Base-by-base conservation (phyloP, 2,797 vertebrate genomes). In the Fistularia tabacaria region DNA sequence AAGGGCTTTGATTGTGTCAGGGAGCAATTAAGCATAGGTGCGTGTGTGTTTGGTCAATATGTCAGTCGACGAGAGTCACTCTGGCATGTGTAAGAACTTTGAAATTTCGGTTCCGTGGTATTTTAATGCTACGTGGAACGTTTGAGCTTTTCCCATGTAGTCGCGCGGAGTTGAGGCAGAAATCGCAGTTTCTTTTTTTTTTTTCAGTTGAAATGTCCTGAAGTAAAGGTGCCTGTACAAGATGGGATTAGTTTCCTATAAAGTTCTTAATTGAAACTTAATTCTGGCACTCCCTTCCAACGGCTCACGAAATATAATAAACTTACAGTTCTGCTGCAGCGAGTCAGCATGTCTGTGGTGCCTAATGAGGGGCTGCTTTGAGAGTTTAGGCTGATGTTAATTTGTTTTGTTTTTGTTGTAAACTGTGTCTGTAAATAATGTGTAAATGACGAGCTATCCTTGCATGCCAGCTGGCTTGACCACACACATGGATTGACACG, bases 371-470 rank as follows among this genome's bases (percentile, higher is more conserved):
- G 48, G 46, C 66, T 45, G 58, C 59, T 75, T 8, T 0, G 62
- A 65, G 57, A 57, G 48, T 62, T 68, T 58, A 54, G 60, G 50
- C 54, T 61, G 60, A 75, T 78, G 71, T 83, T 67, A 59, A 80
- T 81, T 82, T 77, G 67, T 79, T 80, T 82, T 57, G 71, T 78
- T 84, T 84, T 82, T 86, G 73, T 85, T 76, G 70, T 76, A 67
- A 85, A 71, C 74, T 79, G 65, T 79, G 64, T 79, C 79, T 86
- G 76, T 79, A 81, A 84, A 83, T 85, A 81, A 83, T 80, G 73
- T 76, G 79, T 72, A 77, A 83, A 83, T 83, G 73, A 77, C 58
- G 56, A 76, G 71, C 59, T 63, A 63, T 54, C 59, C 48, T 57
- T 38, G 56, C 62, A 62, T 79, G 67, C 74, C 79, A 71, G 15